phyloP scores from a whole-genome alignment of 2,113 vertebrate genomes.

The Albula goreensis region DNA sequence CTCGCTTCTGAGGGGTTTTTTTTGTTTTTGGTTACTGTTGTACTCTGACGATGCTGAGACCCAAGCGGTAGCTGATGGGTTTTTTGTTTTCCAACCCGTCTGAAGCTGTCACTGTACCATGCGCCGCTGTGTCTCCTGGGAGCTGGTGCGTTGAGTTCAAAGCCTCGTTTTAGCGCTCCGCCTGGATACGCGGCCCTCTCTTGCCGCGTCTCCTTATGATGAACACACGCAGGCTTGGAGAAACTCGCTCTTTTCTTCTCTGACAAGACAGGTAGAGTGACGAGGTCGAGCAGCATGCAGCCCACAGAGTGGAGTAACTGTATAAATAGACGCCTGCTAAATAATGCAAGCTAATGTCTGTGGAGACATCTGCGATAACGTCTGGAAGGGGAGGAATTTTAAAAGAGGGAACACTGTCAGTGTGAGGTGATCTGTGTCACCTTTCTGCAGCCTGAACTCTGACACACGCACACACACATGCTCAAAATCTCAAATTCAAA shows the following conservation, averaged over 20 bases:
- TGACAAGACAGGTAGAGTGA: not conserved
- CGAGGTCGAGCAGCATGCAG: not conserved
- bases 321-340: not conserved
- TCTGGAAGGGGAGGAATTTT: not conserved
- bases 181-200: not conserved
- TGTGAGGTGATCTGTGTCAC: not conserved
- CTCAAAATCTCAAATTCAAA: not conserved
- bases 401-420: not conserved
- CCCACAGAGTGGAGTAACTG: not conserved
- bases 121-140: conserved; percentile 4
- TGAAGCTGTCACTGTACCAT: not conserved
- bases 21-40: not conserved
- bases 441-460: not conserved
- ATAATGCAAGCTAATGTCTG: not conserved
- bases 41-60: not conserved
- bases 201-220: not conserved
- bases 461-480: not conserved
- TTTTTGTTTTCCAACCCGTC: not conserved
- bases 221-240: not conserved
- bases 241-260: not conserved
- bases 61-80: not conserved
- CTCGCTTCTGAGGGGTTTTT: not conserved
- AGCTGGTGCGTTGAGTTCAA: not conserved
- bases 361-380: not conserved
- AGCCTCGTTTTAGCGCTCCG: not conserved